phyloP scores from a whole-genome alignment of 2,797 vertebrate genomes.

The Tiaroga cobitis region DNA sequence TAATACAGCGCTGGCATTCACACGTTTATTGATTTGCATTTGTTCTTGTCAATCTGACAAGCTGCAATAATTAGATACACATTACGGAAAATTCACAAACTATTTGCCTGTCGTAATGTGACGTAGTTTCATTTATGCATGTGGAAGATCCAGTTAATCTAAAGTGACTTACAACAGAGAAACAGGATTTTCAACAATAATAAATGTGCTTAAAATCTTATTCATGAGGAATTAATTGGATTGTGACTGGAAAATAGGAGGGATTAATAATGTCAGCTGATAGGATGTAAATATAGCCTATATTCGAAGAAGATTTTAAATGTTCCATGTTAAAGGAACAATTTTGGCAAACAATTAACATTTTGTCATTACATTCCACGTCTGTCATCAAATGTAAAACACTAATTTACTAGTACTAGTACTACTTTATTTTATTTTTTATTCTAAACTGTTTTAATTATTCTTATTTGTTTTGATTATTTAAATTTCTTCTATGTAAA shows the following conservation, averaged over 20 bases:
- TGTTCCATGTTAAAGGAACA: not conserved
- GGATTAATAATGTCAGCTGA: not conserved
- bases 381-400: too few relatives aligned
- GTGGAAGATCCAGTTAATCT: not conserved
- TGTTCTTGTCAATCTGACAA: not conserved
- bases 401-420: too few relatives aligned
- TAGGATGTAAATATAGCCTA: not conserved
- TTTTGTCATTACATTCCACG: too few relatives aligned
- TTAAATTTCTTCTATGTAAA: too few relatives aligned
- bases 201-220: not conserved
- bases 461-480: too few relatives aligned
- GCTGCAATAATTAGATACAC: slow-evolving; percentile 13
- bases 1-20: slow-evolving; percentile 49
- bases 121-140: not conserved
- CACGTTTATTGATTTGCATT: slow-evolving; percentile 16
- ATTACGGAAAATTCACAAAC: not conserved
- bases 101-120: not conserved
- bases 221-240: not conserved
- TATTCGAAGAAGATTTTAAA: not conserved
- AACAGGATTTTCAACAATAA: not conserved
- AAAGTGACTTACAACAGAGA: not conserved
- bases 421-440: too few relatives aligned
- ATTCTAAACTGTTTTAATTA: too few relatives aligned
- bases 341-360: too few relatives aligned
- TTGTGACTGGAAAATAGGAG: not conserved